Evolutionary conservation across 2,113 vertebrate genomes (phyloP), one percentile per base, ranked within the genome.

Genomic region (Ochotona curzoniae): DNA sequence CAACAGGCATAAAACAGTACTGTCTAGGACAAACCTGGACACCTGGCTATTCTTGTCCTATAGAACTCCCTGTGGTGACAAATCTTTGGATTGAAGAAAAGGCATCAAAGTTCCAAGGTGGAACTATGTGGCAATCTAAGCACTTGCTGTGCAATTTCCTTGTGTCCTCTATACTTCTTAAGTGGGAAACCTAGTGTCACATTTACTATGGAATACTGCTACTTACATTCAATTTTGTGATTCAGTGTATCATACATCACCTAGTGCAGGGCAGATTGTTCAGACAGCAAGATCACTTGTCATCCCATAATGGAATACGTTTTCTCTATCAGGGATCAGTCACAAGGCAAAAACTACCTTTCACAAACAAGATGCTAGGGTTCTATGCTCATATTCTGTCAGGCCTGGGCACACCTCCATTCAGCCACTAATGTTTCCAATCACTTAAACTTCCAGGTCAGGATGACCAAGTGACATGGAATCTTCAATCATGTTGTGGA

Each of bases 271-370:
- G 88, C 14, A 5, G 7, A 7, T 13, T 38, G 76, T 25, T 91
- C 63, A 89, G 66, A 80, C 25, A 87, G 26, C 18, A 87, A 49
- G 49, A 63, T 63, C 47, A 71, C 25, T 63, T 70, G 8, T 12
- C 49, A 60, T 89, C 57, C 32, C 57, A 38, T 60, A 82, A 9
- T 86, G 60, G 67, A 18, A 28, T n/a, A 93, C 3, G 51, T 6
- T 54, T 60, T 75, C 54, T 92, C 60, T 51, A 21, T 17, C 20
- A 71, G 28, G 35, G 32, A 47, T 25, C 63, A 87, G 23, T 2
- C 87, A 8, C 64, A 87, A 94, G 17, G 21, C n/a, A 91, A 88
- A 28, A 93, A 63, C 25, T 82, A 64, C 21, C 74, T 86, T 90
- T 79, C 86, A 95, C 73, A 88, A 74, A 60, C 60, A 80, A 79